Base-by-base conservation (phyloP, 2,888 invertebrate species). In the Camptogramma bilineatum region DNA sequence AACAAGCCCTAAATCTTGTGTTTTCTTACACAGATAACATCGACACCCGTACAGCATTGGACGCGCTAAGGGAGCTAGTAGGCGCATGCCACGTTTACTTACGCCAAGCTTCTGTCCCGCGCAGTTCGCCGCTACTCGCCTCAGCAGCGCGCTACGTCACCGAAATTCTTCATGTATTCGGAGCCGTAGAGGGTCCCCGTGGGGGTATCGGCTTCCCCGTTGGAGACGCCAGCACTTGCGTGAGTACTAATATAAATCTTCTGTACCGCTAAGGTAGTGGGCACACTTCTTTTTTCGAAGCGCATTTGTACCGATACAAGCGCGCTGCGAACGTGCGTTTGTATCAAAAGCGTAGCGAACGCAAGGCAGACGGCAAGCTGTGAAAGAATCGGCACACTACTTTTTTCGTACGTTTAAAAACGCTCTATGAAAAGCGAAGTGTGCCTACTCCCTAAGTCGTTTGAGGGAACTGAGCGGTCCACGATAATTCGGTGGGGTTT, bases 1-100 rank as follows among this genome's bases (percentile, higher is more conserved):
- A 28, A 28, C 28, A 28, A 28, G 4, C 5, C 28, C 7, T 28
- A 7, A 28, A 7, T 7, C 7, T 39, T 13, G 2, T 39, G 13
- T 3, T 13, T 39, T 13, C 3, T 13, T 39, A 13, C 34, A 2
- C 80, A 96, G 97, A 99, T 90, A 99, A 98, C 84, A 95, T 99
- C 61, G 99, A 99, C 90, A 99, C 99, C 0, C 95, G 97, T 74
- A 94, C 95, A n/a, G 96, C 96, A 0, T 82, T 99, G 57, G 98
- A 99, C 80, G 93, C 94, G 0, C 89, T 99, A 1, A 95, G 98
- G 66, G 98, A 98, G 80, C 89, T 99, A 53, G 96, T 99, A n/a
- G 94, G 95, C 1, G 93, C 95, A n/a, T 94, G 95, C 67, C 99
- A 99, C 91, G 94, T 97, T 73, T 99, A 98, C 88, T 94, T 98